Evolutionary conservation across 2,113 vertebrate genomes (phyloP).

Genomic region (Romanogobio albipinnatus): DNA sequence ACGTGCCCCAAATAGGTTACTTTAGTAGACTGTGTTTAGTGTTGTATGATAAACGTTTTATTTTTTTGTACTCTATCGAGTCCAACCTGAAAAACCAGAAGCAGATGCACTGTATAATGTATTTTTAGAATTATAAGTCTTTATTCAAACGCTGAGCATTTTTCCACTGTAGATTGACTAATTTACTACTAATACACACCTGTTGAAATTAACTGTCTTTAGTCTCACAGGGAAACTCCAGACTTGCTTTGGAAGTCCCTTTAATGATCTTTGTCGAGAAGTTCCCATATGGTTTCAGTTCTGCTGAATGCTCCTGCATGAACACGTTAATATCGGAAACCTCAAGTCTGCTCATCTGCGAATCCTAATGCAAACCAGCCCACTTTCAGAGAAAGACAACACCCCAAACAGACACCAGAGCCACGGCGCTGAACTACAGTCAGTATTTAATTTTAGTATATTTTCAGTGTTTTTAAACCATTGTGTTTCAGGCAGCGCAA

Average conservation of each 20-base stretch:
- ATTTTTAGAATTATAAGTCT: not conserved
- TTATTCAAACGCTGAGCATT: not conserved
- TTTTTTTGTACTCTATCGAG: not conserved
- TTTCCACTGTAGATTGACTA: not conserved
- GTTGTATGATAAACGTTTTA: not conserved
- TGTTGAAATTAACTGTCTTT: not conserved
- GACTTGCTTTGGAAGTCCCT: constrained; percentile 2
- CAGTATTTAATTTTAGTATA: no score
- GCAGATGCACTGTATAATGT: not conserved
- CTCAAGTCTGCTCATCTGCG: constrained; percentile 26
- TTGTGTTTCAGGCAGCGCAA: not conserved
- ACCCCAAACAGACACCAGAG: not conserved
- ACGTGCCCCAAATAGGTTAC: not conserved
- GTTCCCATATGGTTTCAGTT: constrained; percentile 23
- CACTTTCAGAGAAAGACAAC: not conserved
- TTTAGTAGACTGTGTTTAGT: not conserved
- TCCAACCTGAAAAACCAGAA: not conserved
- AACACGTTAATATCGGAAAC: constrained; percentile 1
- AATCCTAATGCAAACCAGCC: constrained; percentile 12
- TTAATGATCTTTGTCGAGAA: constrained; percentile 22
- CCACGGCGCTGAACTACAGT: not conserved
- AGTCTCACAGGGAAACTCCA: constrained; percentile 16
- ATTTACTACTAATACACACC: not conserved
- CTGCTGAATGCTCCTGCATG: not conserved
- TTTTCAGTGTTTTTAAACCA: no score